phyloP scores from a whole-genome alignment of 2,888 invertebrate species.

The Chymomyza fuscimana region DNA sequence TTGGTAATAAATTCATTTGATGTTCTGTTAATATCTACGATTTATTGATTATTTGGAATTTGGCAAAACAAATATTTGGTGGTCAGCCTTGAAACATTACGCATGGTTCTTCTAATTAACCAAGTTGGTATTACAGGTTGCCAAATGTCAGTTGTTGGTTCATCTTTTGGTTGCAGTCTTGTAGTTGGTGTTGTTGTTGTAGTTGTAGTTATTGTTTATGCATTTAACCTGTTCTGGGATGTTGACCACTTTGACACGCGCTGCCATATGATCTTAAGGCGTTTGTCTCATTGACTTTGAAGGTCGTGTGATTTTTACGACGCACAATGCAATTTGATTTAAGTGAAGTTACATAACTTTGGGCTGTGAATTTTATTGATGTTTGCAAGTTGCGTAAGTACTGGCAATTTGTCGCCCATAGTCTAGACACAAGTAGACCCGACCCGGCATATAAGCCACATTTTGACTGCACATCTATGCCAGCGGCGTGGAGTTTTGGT shows the following conservation, averaged over 20 bases:
- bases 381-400: conserved; percentile 1
- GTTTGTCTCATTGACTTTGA: conserved; percentile 52
- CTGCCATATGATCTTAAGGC: conserved; percentile 41
- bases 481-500: conserved; percentile 17
- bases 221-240: conserved; percentile 39
- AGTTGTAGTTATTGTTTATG: conserved; percentile 25
- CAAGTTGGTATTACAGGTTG: conserved; percentile 12
- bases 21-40: background rate
- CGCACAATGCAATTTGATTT: conserved; percentile 53
- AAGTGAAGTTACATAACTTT: background rate
- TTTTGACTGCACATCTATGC: background rate
- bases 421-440: background rate
- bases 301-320: conserved; percentile 58
- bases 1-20: no score
- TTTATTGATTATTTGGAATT: background rate
- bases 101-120: conserved; percentile 51
- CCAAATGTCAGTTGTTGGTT: conserved; percentile 54
- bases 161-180: conserved; percentile 12
- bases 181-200: background rate
- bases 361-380: background rate
- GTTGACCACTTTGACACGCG: conserved; percentile 55
- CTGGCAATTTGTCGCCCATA: background rate
- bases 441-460: background rate
- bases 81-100: conserved; percentile 53
- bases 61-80: conserved; percentile 3